phyloP scores from a whole-genome alignment of 2,113 vertebrate species.

The Lutjanus erythropterus region DNA sequence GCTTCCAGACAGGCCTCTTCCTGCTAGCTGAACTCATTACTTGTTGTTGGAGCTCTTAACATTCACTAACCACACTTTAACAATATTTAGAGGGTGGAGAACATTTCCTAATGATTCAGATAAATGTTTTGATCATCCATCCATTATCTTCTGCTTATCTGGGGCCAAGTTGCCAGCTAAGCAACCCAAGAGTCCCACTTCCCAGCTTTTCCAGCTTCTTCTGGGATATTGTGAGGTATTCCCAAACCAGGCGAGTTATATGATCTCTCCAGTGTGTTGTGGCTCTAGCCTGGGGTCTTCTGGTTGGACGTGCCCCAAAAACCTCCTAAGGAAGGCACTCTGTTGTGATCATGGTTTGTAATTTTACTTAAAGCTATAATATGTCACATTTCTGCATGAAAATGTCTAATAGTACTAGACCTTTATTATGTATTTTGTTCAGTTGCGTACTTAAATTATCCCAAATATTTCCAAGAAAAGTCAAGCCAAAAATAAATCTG shows the following conservation, averaged over 20 bases:
- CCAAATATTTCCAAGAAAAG: too few species aligned
- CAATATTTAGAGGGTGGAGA: neutral
- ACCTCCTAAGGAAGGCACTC: neutral
- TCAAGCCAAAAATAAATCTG: too few species aligned
- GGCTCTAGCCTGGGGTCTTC: neutral
- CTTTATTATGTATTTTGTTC: too few species aligned
- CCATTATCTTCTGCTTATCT: neutral
- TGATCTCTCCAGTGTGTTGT: neutral
- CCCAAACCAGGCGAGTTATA: neutral
- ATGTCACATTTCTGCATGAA: too few species aligned
- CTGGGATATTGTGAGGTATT: neutral
- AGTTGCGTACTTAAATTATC: too few species aligned
- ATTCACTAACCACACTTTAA: neutral
- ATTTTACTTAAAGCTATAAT: too few species aligned
- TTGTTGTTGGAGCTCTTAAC: neutral
- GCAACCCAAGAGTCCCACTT: too few species aligned
- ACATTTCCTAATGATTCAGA: neutral
- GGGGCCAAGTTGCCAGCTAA: neutral
- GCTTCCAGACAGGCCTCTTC: neutral
- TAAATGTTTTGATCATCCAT: neutral
- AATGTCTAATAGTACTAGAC: too few species aligned
- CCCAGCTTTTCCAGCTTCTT: neutral
- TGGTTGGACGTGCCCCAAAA: neutral
- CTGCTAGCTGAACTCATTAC: conserved; percentile 12
- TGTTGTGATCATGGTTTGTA: neutral